Evolutionary conservation across 2,797 vertebrate genomes (phyloP).

Genomic region (Geotrypetes seraphini): DNA sequence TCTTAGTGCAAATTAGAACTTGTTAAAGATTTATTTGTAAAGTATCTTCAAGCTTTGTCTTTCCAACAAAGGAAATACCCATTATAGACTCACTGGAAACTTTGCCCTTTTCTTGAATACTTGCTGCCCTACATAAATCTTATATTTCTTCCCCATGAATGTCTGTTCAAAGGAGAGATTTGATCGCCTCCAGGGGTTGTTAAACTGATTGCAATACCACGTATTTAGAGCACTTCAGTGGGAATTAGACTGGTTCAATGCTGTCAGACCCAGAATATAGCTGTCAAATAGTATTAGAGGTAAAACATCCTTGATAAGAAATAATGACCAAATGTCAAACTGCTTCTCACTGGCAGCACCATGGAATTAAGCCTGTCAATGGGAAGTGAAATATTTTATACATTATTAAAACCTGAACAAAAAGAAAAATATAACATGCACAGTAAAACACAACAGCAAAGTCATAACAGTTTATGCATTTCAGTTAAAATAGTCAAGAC

Average conservation of each 20-base stretch:
- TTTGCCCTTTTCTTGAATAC: conserved; percentile 83
- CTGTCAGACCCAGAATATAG: conserved; percentile 84
- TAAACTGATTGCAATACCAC: conserved; percentile 94
- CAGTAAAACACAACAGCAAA: not conserved
- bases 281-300: conserved; percentile 88
- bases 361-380: conserved; percentile 35
- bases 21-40: conserved; percentile 95
- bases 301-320: conserved; percentile 77
- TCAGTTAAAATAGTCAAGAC: no score
- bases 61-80: conserved; percentile 87
- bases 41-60: conserved; percentile 74
- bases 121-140: conserved; percentile 84
- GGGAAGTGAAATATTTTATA: conserved; percentile 49
- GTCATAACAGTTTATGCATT: not conserved
- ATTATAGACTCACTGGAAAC: conserved; percentile 85
- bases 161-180: conserved; percentile 86
- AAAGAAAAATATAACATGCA: not conserved
- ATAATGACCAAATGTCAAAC: conserved; percentile 83
- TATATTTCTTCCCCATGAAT: conserved; percentile 81
- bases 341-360: conserved; percentile 48
- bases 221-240: conserved; percentile 88
- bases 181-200: conserved; percentile 86
- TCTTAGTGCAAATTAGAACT: conserved; percentile 84
- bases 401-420: conserved; percentile 33
- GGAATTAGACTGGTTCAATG: conserved; percentile 88